Conservation (phyloP, 2,888 invertebrate species). For the Podotricha telesiphe region DNA sequence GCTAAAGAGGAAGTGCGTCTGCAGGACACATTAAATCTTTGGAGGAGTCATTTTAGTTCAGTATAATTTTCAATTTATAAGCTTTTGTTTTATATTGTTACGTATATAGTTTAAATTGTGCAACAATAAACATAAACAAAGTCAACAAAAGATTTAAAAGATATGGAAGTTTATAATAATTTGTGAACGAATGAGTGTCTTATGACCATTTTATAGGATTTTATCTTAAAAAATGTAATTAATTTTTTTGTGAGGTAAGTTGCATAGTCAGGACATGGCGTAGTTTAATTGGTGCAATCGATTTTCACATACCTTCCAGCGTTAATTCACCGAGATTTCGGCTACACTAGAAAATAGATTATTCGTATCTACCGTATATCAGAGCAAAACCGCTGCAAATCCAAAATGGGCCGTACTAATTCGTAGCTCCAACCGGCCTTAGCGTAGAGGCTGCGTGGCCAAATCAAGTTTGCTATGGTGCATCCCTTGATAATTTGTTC, state of each 20-base stretch:
- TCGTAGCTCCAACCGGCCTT: slow-evolving; percentile 46
- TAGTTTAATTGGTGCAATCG: slow-evolving; percentile 26
- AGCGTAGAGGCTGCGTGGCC: slow-evolving; percentile 65
- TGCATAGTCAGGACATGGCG: neutral
- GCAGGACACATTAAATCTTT: slow-evolving; percentile 22
- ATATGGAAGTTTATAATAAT: too few relatives aligned
- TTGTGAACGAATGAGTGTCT: too few relatives aligned
- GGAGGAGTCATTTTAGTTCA: slow-evolving; percentile 25
- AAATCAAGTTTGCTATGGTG: slow-evolving; percentile 77
- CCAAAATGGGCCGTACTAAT: slow-evolving; percentile 49
- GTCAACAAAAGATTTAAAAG: too few relatives aligned
- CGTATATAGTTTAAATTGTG: neutral
- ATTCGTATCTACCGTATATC: slow-evolving; percentile 48
- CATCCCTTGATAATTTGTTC: slow-evolving; percentile 84
- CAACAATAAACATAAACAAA: too few relatives aligned
- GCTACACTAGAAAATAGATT: slow-evolving; percentile 48
- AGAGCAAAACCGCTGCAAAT: slow-evolving; percentile 48
- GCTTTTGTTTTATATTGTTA: neutral
- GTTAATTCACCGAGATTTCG: slow-evolving; percentile 46
- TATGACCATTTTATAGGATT: too few relatives aligned
- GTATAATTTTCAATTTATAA: neutral
- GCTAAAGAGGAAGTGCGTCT: slow-evolving; percentile 33
- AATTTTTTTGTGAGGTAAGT: neutral
- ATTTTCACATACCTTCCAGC: slow-evolving; percentile 38
- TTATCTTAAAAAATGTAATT: neutral